Conservation (phyloP, 1,140 invertebrate species). For the Tetramorium alpestre region DNA sequence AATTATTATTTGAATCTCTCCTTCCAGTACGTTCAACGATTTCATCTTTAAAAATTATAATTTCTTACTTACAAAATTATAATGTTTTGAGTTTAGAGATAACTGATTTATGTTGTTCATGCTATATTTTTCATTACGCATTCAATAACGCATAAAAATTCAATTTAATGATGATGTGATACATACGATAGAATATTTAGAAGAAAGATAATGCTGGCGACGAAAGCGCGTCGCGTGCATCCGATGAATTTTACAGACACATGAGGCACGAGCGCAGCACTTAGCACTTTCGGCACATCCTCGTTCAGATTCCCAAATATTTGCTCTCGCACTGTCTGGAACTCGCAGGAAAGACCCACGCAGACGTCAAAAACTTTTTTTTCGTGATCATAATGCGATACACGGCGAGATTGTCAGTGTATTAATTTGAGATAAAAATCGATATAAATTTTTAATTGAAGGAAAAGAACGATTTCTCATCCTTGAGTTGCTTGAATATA, state of each 20-base stretch:
- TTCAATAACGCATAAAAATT: not conserved
- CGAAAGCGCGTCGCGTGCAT: slow-evolving; percentile 27
- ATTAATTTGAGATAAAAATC: not conserved
- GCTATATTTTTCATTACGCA: not conserved
- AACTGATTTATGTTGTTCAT: not conserved
- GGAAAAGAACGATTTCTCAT: not conserved
- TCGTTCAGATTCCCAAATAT: slow-evolving; percentile 44
- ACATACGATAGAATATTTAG: not conserved
- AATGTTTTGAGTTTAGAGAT: not conserved
- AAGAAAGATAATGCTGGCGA: not conserved
- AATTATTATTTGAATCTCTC: not conserved
- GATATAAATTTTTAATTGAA: not conserved
- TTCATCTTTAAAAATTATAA: not conserved
- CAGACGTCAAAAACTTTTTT: slow-evolving; percentile 4
- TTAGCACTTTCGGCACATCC: slow-evolving; percentile 36
- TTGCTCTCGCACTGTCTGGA: slow-evolving; percentile 41
- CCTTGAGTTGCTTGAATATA: not conserved
- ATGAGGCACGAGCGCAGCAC: slow-evolving; percentile 16
- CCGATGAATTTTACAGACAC: slow-evolving; percentile 48
- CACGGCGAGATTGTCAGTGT: not conserved
- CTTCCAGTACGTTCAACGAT: not conserved
- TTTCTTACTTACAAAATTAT: not conserved
- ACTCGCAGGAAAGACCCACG: not conserved
- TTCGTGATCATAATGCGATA: not conserved
- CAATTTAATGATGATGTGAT: not conserved